phyloP scores from a whole-genome alignment of 2,113 vertebrate species.

The Leptosomus discolor region DNA sequence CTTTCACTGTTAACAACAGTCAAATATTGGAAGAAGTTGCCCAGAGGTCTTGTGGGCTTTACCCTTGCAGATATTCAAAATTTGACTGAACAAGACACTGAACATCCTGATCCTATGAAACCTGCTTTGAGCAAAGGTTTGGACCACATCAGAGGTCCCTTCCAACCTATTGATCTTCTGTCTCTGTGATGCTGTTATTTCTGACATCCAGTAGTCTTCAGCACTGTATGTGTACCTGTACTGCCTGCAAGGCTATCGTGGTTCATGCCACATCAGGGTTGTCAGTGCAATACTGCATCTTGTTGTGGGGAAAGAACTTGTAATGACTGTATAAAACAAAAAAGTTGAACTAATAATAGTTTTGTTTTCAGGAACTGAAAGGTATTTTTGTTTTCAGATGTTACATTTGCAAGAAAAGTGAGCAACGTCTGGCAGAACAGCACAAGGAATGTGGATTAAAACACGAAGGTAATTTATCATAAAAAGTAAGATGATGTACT shows the following conservation, averaged over 20 bases:
- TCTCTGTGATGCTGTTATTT: not conserved
- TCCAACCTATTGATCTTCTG: not conserved
- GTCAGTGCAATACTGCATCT: not conserved
- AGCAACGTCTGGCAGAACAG: conserved; percentile 64
- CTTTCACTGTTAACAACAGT: not conserved
- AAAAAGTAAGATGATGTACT: not conserved
- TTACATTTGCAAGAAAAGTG: conserved; percentile 72
- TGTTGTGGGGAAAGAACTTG: not conserved
- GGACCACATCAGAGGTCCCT: not conserved
- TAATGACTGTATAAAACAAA: not conserved
- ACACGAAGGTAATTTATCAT: conserved; percentile 48
- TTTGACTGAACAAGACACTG: not conserved
- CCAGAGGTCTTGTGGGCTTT: not conserved
- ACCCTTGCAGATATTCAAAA: not conserved
- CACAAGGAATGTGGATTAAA: conserved; percentile 53
- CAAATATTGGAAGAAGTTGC: not conserved
- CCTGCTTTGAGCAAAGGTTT: not conserved
- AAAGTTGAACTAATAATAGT: not conserved
- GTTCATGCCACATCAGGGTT: not conserved
- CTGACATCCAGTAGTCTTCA: not conserved
- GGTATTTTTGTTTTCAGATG: conserved; percentile 63
- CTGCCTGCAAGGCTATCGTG: not conserved
- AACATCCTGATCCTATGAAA: not conserved
- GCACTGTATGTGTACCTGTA: not conserved
- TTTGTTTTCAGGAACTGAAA: not conserved